These are phyloP conservation scores for Chymomyza amoena DNA, from an alignment of 2,888 invertebrate genomes.

Conservation along the genomic window DNA sequence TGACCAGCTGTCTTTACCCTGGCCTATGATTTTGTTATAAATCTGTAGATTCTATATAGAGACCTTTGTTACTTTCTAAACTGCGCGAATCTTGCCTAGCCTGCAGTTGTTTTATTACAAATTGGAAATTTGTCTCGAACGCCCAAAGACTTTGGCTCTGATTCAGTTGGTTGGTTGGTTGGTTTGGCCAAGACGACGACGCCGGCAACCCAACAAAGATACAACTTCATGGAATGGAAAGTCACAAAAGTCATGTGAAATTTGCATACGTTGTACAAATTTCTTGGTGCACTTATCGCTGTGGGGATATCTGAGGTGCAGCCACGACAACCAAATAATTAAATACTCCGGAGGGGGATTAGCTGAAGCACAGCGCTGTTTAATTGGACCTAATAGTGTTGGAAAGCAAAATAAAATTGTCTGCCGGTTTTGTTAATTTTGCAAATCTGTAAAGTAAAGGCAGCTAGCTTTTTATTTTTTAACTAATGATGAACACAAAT, in stretches of 20 bases:
- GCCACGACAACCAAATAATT: slow-evolving; percentile 36
- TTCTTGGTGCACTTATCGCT: slow-evolving; percentile 31
- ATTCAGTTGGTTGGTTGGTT: neutral
- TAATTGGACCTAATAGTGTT: neutral
- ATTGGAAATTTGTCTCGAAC: slow-evolving; percentile 52
- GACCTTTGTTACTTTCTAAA: slow-evolving; percentile 47
- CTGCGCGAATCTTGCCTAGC: slow-evolving; percentile 12
- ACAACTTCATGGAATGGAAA: slow-evolving; percentile 20
- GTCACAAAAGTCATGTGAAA: slow-evolving; percentile 42
- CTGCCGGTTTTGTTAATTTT: neutral
- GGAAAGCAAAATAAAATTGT: neutral
- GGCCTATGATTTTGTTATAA: slow-evolving; percentile 24
- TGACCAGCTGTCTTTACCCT: slow-evolving; percentile 42
- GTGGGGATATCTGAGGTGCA: slow-evolving; percentile 29
- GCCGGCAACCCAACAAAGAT: neutral
- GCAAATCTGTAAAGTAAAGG: neutral
- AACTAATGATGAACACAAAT: too few species aligned
- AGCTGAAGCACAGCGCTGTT: neutral
- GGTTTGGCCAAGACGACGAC: neutral
- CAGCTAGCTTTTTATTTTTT: neutral
- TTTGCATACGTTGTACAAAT: slow-evolving; percentile 46
- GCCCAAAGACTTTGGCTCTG: slow-evolving; percentile 15
- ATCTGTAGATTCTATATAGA: slow-evolving; percentile 7
- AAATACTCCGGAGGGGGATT: neutral
- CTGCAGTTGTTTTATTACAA: slow-evolving; percentile 51